Conservation (phyloP, 2,888 invertebrate species). For the Cephus sareptanus region DNA sequence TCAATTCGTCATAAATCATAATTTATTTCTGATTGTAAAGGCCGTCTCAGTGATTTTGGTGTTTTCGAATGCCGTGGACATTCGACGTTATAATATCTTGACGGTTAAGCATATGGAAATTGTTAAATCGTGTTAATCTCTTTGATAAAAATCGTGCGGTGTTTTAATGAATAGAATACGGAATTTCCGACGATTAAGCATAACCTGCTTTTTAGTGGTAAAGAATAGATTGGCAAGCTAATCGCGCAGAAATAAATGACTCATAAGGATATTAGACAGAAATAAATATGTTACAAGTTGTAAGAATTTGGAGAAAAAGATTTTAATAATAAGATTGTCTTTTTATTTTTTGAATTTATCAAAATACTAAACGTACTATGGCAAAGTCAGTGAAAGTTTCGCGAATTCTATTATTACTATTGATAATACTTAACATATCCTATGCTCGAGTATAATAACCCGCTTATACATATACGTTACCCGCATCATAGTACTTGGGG, state of each 20-base stretch:
- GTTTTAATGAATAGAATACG: not conserved
- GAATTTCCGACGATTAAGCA: not conserved
- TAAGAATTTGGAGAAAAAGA: too few species aligned
- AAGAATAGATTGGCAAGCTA: not conserved
- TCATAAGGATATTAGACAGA: too few species aligned
- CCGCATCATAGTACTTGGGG: not conserved
- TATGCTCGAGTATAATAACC: not conserved
- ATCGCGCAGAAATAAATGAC: not conserved
- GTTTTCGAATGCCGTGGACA: not conserved
- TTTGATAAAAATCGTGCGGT: not conserved
- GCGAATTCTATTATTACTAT: not conserved
- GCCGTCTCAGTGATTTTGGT: not conserved
- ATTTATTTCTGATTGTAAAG: not conserved
- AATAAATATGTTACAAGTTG: too few species aligned
- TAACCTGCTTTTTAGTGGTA: not conserved
- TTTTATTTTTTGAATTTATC: not conserved
- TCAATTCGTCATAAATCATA: not conserved
- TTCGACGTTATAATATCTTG: not conserved
- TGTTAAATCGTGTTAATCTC: not conserved
- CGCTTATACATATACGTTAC: not conserved
- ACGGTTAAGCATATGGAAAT: not conserved
- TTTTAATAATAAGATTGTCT: not conserved
- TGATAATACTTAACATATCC: too few species aligned
- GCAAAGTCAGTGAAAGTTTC: not conserved
- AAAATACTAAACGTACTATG: not conserved